phyloP scores from a whole-genome alignment of 2,888 invertebrate genomes.

The Fabriciana adippe region DNA sequence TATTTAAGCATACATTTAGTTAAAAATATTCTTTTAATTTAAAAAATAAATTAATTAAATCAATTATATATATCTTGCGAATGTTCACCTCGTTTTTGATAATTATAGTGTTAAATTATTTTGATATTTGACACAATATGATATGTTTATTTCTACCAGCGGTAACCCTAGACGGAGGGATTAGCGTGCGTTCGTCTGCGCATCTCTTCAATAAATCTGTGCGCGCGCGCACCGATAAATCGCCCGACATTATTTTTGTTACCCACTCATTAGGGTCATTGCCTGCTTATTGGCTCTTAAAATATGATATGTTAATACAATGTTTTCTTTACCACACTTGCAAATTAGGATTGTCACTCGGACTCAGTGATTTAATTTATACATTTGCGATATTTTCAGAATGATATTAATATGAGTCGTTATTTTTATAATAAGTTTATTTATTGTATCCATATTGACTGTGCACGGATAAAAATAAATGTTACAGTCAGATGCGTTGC shows the following conservation, averaged over 20 bases:
- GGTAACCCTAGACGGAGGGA: slow-evolving; percentile 68
- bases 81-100: too few species aligned
- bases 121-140: background rate
- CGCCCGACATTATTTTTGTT: slow-evolving; percentile 79
- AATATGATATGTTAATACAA: slow-evolving; percentile 63
- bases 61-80: too few species aligned
- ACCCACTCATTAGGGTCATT: slow-evolving; percentile 81
- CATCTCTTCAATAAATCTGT: slow-evolving; percentile 73
- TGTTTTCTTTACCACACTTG: slow-evolving; percentile 62
- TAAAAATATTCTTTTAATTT: too few species aligned
- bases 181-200: slow-evolving; percentile 63
- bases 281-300: slow-evolving; percentile 78
- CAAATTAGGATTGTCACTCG: slow-evolving; percentile 60
- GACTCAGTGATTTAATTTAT: slow-evolving; percentile 25
- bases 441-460: too few species aligned
- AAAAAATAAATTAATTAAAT: too few species aligned
- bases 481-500: too few species aligned
- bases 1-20: too few species aligned
- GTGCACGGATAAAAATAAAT: too few species aligned
- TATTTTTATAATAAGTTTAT: background rate
- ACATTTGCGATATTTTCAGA: slow-evolving; percentile 14
- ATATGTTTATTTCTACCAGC: slow-evolving; percentile 1
- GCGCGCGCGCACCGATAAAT: slow-evolving; percentile 78
- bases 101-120: background rate
- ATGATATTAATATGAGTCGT: background rate